Conservation (phyloP, 2,113 vertebrate species). For the crab-eating macaque (Macaca fascicularis) region T2T-MFA8v1.1 NC_088394.1:10865001-10865500, state of each 20-base stretch:
- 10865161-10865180: not conserved
- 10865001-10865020: not conserved
- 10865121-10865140: not conserved
- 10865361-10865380: too few relatives aligned
- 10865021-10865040: not conserved
- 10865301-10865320: not conserved
- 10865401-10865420: not conserved
- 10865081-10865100: not conserved
- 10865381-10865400: not conserved
- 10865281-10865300: not conserved
- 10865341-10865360: not conserved
- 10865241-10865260: not conserved
- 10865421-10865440: not conserved
- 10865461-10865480: not conserved
- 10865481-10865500: not conserved
- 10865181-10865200: not conserved
- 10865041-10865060: not conserved
- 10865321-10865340: not conserved
- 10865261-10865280: slow-evolving; percentile 17
- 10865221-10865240: not conserved
- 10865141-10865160: not conserved
- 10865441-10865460: not conserved
- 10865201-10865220: not conserved
- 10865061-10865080: not conserved
- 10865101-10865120: not conserved